These are phyloP conservation scores for Fregetta grallaria DNA, from an alignment of 2,113 vertebrate species.

Conservation along the genomic window DNA sequence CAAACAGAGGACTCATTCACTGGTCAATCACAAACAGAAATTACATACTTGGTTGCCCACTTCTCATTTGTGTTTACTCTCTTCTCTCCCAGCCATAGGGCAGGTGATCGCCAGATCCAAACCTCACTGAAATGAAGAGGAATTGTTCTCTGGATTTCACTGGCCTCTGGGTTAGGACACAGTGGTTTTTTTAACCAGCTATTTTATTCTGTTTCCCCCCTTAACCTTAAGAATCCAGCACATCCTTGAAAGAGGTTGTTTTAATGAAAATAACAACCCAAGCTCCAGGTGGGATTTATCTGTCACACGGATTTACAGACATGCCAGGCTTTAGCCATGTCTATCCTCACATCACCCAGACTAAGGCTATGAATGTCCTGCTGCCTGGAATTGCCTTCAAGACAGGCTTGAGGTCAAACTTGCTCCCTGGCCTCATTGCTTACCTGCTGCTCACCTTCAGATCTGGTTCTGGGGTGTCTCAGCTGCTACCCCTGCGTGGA, in stretches of 20 bases:
- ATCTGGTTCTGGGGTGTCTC: not conserved
- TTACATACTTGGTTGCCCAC: not conserved
- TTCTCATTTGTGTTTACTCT: not conserved
- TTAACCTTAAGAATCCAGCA: not conserved
- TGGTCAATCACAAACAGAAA: not conserved
- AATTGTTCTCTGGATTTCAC: not conserved
- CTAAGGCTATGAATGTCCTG: not conserved
- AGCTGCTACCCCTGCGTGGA: not conserved
- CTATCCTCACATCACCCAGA: not conserved
- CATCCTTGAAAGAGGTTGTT: not conserved
- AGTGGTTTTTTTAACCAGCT: not conserved
- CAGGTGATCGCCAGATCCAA: not conserved
- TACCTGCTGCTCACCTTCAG: not conserved
- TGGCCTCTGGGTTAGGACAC: not conserved
- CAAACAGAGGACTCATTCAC: not conserved
- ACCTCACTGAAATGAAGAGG: not conserved
- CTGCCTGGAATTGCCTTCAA: not conserved
- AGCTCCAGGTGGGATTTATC: not conserved
- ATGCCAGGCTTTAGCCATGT: not conserved
- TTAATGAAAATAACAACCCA: not conserved
- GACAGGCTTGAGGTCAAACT: not conserved
- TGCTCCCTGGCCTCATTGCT: not conserved
- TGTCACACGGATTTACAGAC: not conserved
- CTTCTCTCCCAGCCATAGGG: not conserved
- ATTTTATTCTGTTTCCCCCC: not conserved